Evolutionary conservation across 2,113 vertebrate genomes (phyloP), one percentile per base, ranked within the genome.

Genomic region (Oreochromis tanganicae): DNA sequence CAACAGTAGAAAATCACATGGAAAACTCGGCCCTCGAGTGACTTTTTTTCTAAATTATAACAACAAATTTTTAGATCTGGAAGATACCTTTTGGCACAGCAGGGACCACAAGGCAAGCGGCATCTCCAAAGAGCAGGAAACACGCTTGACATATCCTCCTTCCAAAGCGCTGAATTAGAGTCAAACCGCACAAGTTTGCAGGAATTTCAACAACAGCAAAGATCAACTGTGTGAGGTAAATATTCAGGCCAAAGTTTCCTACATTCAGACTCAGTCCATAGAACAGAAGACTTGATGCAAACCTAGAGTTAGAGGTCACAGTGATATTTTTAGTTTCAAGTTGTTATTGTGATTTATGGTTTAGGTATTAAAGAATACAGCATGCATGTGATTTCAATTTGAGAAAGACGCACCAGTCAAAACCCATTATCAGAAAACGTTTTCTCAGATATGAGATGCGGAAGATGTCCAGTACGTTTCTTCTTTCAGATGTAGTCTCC

Each of bases 171-270:
- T 97, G 95, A 36, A 98, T 94, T 1, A 87, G 4, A 24, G 94
- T 93, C 88, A 97, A 93, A 84, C 94, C 92, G 5, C 82, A 73
- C 14, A 95, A 2, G 6, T 97, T 96, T 4, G 96, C 96, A 1
- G 96, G 97, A 10, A 98, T 59, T 89, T 99, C 97, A 7, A 96
- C 97, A 2, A 94, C 48, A 38, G 97, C 97, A 13, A 99, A 99
- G 3, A 98, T 93, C 3, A 98, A 93, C 91, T 99, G 98, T 0
- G 98, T 98, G 91, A 98, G 92, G 93, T 98, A 98, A 94, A 98
- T 97, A 91, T 98, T 93, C 93, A 98, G 82, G 14, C 98, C 98
- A 19, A 99, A 99, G 85, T 89, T 97, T 2, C 97, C 97, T 36
- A 98, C 97, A 0, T 97, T 97, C 71, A 98, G 88, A 81, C 97